Conservation (phyloP, 2,113 vertebrate genomes). For the Phocoena sinus region DNA sequence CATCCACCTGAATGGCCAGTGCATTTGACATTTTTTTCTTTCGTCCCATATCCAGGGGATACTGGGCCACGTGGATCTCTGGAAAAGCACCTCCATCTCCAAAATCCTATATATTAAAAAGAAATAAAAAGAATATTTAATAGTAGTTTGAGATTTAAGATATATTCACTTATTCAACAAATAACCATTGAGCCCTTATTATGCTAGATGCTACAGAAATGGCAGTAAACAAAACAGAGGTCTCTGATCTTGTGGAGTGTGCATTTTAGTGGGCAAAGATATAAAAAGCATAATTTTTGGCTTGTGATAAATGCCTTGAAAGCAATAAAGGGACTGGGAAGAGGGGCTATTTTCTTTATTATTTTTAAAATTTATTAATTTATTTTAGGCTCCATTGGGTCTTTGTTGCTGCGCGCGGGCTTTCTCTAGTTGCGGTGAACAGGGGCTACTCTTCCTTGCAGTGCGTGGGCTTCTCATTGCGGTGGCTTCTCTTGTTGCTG, state of each 20-base stretch:
- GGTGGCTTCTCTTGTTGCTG: too few relatives aligned
- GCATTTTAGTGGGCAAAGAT: neutral
- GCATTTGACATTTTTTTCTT: slow-evolving; percentile 97
- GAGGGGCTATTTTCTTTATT: neutral
- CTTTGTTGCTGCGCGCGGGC: too few relatives aligned
- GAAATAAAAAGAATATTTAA: slow-evolving; percentile 12
- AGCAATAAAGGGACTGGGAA: neutral
- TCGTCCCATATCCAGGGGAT: slow-evolving; percentile 96
- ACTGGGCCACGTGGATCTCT: slow-evolving; percentile 97
- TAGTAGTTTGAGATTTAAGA: neutral
- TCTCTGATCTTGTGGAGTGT: neutral
- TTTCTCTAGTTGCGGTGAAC: too few relatives aligned
- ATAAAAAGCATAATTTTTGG: neutral
- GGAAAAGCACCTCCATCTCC: slow-evolving; percentile 98
- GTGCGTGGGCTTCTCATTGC: too few relatives aligned
- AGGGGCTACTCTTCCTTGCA: too few relatives aligned
- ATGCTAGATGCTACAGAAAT: neutral
- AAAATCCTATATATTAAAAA: slow-evolving; percentile 87
- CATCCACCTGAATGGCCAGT: slow-evolving; percentile 95
- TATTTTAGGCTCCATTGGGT: too few relatives aligned
- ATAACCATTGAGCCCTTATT: neutral
- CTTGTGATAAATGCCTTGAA: neutral
- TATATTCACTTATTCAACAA: neutral
- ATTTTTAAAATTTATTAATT: too few relatives aligned
- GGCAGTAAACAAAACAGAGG: neutral